These are phyloP conservation scores for Choloepus didactylus DNA, from an alignment of 2,797 vertebrate species.

Conservation along the genomic window DNA sequence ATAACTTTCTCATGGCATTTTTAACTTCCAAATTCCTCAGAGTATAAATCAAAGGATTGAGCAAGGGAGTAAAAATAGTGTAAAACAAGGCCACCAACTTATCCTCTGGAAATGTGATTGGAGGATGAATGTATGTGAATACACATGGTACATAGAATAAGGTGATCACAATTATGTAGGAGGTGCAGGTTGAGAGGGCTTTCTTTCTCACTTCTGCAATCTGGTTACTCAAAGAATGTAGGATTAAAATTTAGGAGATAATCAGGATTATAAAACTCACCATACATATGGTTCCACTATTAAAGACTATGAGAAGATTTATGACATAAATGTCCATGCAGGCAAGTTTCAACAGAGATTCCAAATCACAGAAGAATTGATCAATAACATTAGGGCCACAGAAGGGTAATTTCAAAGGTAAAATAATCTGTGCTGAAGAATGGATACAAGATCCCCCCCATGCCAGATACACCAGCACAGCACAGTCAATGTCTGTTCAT, in stretches of 20 bases:
- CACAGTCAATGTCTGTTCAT: neutral
- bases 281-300: no score
- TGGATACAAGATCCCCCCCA: no score
- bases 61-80: constrained; percentile 44
- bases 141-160: constrained; percentile 70
- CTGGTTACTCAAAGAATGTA: constrained; percentile 56
- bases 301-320: constrained; percentile 28
- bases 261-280: neutral
- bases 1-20: constrained; percentile 48
- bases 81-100: constrained; percentile 75
- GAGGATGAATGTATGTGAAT: constrained; percentile 66
- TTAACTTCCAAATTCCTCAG: constrained; percentile 56
- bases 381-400: neutral
- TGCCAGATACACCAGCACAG: neutral
- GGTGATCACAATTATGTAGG: constrained; percentile 64
- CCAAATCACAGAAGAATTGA: constrained; percentile 52
- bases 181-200: constrained; percentile 57
- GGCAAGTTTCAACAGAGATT: constrained; percentile 93
- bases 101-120: constrained; percentile 51
- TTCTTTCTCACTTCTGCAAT: constrained; percentile 58
- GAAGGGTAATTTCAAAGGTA: neutral
- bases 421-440: no score
- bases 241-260: constrained; percentile 15
- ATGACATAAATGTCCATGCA: constrained; percentile 49
- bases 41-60: constrained; percentile 75